Evolutionary conservation across 2,888 invertebrate species (phyloP), one percentile per base, ranked within the genome.

Genomic region (Orgyia antiqua): DNA sequence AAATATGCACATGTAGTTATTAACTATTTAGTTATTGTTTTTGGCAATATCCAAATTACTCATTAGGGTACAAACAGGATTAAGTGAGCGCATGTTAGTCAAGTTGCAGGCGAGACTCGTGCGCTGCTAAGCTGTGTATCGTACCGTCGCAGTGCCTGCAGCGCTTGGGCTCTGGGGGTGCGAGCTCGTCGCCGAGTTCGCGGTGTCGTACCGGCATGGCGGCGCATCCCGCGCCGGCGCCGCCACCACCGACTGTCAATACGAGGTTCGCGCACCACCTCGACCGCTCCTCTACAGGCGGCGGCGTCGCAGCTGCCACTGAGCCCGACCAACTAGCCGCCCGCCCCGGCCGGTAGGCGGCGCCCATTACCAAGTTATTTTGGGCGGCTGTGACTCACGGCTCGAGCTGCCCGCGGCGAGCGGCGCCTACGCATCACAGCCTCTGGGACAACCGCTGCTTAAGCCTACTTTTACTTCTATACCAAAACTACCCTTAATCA

Each of bases 91-190:
- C 42, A 29, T 42, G 44, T 52, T 51, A 46, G n/a, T n/a, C n/a
- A n/a, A 37, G 44, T 44, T 44, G 42, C 29, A 31, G 29, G 43
- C 43, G 39, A n/a, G n/a, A n/a, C n/a, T 42, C 44, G 48, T 54
- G 51, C 58, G 45, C 46, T 51, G 54, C 55, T 53, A 56, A 56
- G 56, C 57, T 51, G 56, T 54, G 55, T 43, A 47, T 58, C 71
- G 68, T 91, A 94, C 94, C 94, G 93, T 94, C 94, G 92, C 94
- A 94, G 88, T 93, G 93, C 89, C 92, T 93, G 93, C 94, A 94
- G 92, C 94, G 93, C 89, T 94, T 94, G 87, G 94, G 93, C 90
- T 93, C 92, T 88, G 94, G 93, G 66, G 82, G 75, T 68, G 84
- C 84, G 80, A 82, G 73, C 71, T 84, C 84, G 73, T 87, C 87